A percentile compares a stretch with the other conserved stretches of the same genome.
These are phyloP conservation scores for Phyllopteryx taeniolatus DNA, from an alignment of 2,113 vertebrate genomes.

Conservation along the genomic window DNA sequence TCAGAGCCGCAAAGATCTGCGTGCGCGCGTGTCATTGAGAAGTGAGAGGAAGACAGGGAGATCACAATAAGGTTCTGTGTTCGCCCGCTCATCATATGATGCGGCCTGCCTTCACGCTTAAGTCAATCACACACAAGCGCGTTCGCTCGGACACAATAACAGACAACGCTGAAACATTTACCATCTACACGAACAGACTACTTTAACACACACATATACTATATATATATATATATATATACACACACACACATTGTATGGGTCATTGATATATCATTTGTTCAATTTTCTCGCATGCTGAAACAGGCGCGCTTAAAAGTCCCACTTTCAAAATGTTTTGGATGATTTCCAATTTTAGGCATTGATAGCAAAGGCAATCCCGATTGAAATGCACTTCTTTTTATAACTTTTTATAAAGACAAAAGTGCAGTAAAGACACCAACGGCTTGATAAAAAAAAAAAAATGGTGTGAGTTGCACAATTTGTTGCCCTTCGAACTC, in stretches of 20 bases:
- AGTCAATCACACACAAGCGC: conserved; percentile 18
- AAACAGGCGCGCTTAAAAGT: no score
- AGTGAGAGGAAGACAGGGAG: conserved; percentile 21
- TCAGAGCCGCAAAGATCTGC: conserved; percentile 27
- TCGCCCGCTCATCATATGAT: conserved; percentile 59
- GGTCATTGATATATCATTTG: neutral
- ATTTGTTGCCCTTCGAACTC: no score
- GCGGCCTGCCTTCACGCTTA: conserved; percentile 47
- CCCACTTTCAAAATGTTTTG: no score
- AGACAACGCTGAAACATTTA: conserved; percentile 2
- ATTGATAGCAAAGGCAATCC: no score
- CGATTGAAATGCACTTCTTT: no score
- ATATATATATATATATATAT: neutral
- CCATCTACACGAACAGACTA: neutral
- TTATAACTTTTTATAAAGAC: no score
- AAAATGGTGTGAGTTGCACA: no score
- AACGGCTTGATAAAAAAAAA: no score
- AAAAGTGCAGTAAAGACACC: no score
- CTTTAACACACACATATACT: neutral
- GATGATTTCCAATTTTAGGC: no score
- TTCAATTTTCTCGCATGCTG: neutral
- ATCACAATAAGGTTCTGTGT: conserved; percentile 53
- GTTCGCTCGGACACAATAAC: conserved; percentile 1
- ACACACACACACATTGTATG: no score
- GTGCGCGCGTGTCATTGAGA: conserved; percentile 24